Conservation (phyloP, 2,113 vertebrate genomes). For the Apteryx mantelli region DNA sequence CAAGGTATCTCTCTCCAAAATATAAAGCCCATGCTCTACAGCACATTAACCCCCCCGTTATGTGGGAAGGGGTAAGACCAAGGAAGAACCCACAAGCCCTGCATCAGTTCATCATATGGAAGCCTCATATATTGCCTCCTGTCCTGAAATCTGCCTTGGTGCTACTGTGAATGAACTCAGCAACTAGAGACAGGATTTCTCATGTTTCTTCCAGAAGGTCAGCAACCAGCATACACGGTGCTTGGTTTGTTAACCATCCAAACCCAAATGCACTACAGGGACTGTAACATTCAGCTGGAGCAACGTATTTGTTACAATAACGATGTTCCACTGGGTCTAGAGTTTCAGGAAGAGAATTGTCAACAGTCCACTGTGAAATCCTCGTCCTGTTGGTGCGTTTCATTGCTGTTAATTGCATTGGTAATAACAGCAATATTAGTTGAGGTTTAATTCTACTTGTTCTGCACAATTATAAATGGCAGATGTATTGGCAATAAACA, state of each 20-base stretch:
- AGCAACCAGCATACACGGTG: background rate
- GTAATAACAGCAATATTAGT: background rate
- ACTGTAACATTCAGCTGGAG: background rate
- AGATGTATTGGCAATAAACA: slow-evolving; percentile 1
- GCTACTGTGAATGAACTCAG: background rate
- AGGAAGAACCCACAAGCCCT: background rate
- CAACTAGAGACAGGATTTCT: background rate
- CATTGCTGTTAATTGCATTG: background rate
- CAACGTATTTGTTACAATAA: background rate
- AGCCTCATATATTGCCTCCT: background rate
- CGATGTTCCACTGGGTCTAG: background rate
- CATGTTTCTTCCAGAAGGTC: background rate
- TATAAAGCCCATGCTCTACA: no score
- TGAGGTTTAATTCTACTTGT: slow-evolving; percentile 3
- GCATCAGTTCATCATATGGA: background rate
- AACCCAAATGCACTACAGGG: background rate
- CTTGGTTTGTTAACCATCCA: background rate
- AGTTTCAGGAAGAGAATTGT: background rate
- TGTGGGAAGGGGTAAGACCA: no score
- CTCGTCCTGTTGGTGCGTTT: background rate
- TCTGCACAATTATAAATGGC: background rate
- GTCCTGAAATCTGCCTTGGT: background rate
- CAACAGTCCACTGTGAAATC: background rate
- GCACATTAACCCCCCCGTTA: background rate
- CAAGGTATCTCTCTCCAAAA: background rate